Evolutionary conservation across 2,797 vertebrate genomes (phyloP), one percentile per base, ranked within the genome.

Genomic region (Pseudochaenichthys georgianus): DNA sequence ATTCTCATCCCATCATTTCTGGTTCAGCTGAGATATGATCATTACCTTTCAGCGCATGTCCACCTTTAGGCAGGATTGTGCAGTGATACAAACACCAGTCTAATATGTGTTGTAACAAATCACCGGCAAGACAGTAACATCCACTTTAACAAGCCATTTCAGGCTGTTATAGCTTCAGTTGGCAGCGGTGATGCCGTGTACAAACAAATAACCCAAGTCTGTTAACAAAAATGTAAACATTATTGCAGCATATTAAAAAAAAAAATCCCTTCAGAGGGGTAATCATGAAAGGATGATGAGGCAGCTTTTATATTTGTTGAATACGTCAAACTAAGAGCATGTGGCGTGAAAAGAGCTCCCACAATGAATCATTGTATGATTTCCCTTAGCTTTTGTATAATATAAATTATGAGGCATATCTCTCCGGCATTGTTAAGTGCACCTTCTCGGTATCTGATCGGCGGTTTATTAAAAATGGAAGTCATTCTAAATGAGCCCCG

Each of bases 401-500:
- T 80, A 86, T 87, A 84, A 92, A 92, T 90, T 78, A 94, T 87
- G 87, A 89, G 84, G 88, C 88, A 75, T 93, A 89, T 91, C 88
- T 89, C 87, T 81, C 59, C 72, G 76, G 87, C 87, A 85, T 91
- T 90, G 88, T 92, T 93, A 89, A 90, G 91, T 90, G 87, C 90
- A 80, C 80, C 87, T 85, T 88, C 77, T 83, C 75, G 43, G 81
- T 88, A 92, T 92, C 90, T 92, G 88, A 93, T 94, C 92, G 84
- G 83, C 86, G 83, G 89, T 95, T 94, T 93, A 95, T 95, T 95
- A 95, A 95, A 95, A 94, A 93, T 94, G 93, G 92, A 93, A 94
- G 93, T 91, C 89, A 82, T 91, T 94, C 90, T 87, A 92, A 94
- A 95, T 94, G 90, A 93, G 92, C 80, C 92, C 63, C 2, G 87